These are phyloP conservation scores for Acanthopleura granulata DNA, from an alignment of 2,888 invertebrate genomes.

Conservation along the genomic window DNA sequence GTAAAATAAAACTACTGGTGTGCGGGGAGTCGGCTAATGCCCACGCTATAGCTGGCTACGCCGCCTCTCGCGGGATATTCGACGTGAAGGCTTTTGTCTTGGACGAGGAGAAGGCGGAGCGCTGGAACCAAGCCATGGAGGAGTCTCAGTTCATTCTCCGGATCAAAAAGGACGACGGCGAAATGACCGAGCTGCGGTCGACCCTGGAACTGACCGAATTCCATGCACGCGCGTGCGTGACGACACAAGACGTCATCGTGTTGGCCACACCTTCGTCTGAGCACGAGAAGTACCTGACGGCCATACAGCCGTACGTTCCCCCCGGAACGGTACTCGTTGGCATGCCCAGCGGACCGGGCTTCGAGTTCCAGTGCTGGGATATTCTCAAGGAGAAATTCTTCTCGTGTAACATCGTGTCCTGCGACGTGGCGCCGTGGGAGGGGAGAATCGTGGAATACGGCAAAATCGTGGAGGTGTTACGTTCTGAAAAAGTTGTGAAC, in stretches of 20 bases:
- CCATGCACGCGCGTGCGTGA: neutral
- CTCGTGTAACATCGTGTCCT: conserved; percentile 10
- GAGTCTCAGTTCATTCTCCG: conserved; percentile 9
- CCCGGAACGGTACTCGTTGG: neutral
- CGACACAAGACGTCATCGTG: neutral
- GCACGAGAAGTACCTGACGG: conserved; percentile 15
- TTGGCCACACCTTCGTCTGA: neutral
- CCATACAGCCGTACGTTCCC: neutral
- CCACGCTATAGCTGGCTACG: neutral
- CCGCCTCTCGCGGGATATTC: conserved; percentile 10
- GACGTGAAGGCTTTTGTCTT: neutral
- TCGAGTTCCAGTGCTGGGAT: conserved; percentile 6
- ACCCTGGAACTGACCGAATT: neutral
- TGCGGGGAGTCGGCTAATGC: neutral
- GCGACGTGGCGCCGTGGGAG: conserved; percentile 10
- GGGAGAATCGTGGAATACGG: neutral
- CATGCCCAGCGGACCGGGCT: conserved; percentile 12
- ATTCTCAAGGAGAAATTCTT: conserved; percentile 14
- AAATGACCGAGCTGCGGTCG: neutral
- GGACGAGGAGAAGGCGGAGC: conserved; percentile 4
- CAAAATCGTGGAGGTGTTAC: neutral
- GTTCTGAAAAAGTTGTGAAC: neutral
- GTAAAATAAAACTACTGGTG: conserved; percentile 13
- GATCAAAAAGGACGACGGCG: conserved; percentile 9
- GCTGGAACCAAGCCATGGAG: neutral